Evolutionary conservation across 2,113 vertebrate species (phyloP), one percentile per base, ranked within the genome.

Genomic region (Seriola dumerili): DNA sequence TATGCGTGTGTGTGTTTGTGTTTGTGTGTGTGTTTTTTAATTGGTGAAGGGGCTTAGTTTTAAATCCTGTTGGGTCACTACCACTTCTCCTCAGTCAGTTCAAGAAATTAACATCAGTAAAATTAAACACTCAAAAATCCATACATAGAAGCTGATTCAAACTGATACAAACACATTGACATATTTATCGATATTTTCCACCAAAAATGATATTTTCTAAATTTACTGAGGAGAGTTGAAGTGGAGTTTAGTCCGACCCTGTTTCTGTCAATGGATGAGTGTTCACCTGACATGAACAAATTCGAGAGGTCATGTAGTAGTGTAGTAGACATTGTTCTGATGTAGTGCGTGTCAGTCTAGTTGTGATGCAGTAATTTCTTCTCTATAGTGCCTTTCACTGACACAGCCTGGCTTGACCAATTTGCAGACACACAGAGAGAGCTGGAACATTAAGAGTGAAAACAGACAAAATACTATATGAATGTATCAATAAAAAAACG

Each of bases 311-410:
- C 57, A 62, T 80, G 70, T 81, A 75, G 76, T 85, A 23, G 67
- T 38, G 66, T 92, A 12, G 71, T 85, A 78, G 84, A 65, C 73
- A 61, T 85, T 78, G 84, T 87, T 89, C 55, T 77, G 78, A 83
- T 85, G 86, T 88, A 70, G 19, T 89, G 6, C 76, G 69, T 86
- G 81, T 89, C 63, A 63, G 73, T 91, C 55, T 90, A 78, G 88
- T 86, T 86, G 86, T 91, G 85, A 85, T 90, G 90, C 90, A 92
- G 89, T 93, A 66, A 80, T 80, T 83, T 89, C 67, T 88, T 79
- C 83, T 88, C 83, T 80, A 78, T 84, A 90, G 92, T 94, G 92
- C 93, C 93, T 94, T 93, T 87, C 76, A 81, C 89, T 92, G 89
- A 87, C 80, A 74, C 89, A 83, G 87, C 79, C 71, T 88, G 88